Evolutionary conservation across 2,797 vertebrate genomes (phyloP), one percentile per base, ranked within the genome.

Genomic region (Geotrypetes seraphini): DNA sequence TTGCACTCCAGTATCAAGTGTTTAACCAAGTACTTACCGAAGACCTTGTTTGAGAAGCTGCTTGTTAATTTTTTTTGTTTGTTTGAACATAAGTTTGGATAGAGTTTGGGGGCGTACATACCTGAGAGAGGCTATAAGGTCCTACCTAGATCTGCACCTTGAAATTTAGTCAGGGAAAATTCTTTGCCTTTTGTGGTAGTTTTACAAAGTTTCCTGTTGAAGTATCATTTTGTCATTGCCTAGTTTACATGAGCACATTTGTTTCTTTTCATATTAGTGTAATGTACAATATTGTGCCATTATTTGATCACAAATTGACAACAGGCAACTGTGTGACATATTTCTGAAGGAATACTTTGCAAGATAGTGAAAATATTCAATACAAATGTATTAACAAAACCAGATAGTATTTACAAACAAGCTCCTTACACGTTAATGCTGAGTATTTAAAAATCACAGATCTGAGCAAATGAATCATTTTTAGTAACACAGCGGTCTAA

Each of bases 1-100:
- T 81, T 84, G 78, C 73, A 80, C 77, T 85, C 65, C 55, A 48
- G 63, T 70, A 62, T 73, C 66, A 66, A 72, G 57, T 83, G 62
- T 63, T 69, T 60, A 75, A 60, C 65, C 70, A 69, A 84, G 63
- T 57, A 73, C 69, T n/a, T n/a, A n/a, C n/a, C 39, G 67, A 62
- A 70, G 71, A 66, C 61, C 57, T 66, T 67, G 59, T 46, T 55
- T 73, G 45, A 41, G 54, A 66, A 62, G 69, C 68, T 60, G 45
- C 66, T 70, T 72, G 33, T 66, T 49, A 52, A 57, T 39, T 31
- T n/a, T n/a, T n/a, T n/a, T n/a, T n/a, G n/a, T 51, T 58, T 58
- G 34, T 28, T 38, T 53, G 47, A 35, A 61, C 59, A 56, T 57
- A 50, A 51, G 41, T 58, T 46, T n/a, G n/a, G n/a, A n/a, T n/a